phyloP scores from a whole-genome alignment of 2,888 invertebrate species.

The Willowsia nigromaculata region DNA sequence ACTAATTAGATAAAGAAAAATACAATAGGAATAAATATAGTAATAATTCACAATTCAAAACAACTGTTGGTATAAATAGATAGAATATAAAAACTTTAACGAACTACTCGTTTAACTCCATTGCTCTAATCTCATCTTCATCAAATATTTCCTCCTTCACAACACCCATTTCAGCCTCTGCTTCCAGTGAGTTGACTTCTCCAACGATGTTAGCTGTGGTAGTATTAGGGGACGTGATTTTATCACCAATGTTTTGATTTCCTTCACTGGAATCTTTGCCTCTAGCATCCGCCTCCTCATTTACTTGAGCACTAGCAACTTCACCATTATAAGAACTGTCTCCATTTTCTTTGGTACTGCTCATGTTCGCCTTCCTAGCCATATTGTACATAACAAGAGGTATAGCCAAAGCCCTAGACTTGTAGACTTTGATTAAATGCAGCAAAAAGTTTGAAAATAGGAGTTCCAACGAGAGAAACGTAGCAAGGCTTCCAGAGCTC shows the following conservation, averaged over 20 bases:
- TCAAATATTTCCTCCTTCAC: conserved; percentile 27
- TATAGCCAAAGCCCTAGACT: conserved; percentile 48
- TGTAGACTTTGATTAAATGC: conserved; percentile 64
- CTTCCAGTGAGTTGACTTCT: too few species aligned
- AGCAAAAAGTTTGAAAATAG: conserved; percentile 62
- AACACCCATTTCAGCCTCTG: not conserved
- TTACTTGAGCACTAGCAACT: not conserved
- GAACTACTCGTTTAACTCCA: not conserved
- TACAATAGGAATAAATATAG: too few species aligned
- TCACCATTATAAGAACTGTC: not conserved
- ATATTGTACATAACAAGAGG: conserved; percentile 59
- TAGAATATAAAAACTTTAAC: not conserved
- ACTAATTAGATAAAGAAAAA: too few species aligned
- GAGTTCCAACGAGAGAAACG: conserved; percentile 57
- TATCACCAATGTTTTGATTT: too few species aligned
- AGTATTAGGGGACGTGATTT: not conserved
- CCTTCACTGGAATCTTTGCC: too few species aligned
- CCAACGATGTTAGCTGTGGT: too few species aligned
- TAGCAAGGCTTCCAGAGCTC: conserved; percentile 58
- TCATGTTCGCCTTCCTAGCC: conserved; percentile 1
- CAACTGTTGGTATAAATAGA: too few species aligned
- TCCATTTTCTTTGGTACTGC: not conserved
- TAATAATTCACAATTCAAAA: too few species aligned
- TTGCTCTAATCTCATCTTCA: not conserved
- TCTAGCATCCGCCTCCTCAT: too few species aligned